Evolutionary conservation across 2,113 vertebrate species (phyloP).

Genomic region (Dermatemys mawii): DNA sequence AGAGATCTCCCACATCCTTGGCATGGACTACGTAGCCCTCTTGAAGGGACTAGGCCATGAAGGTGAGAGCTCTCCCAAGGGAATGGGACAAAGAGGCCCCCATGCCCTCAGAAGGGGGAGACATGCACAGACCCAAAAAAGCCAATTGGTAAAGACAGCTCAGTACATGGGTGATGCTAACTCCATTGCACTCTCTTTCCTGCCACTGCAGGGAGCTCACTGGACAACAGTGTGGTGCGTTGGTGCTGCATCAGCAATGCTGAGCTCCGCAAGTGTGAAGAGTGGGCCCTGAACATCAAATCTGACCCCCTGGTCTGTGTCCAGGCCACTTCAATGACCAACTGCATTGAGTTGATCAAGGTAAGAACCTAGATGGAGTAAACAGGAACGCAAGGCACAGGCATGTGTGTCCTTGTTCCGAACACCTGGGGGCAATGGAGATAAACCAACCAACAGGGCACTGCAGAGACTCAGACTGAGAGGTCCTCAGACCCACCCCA

Average conservation of each 20-base stretch:
- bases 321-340: constrained; percentile 81
- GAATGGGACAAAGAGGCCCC: background rate
- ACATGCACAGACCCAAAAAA: background rate
- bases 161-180: background rate
- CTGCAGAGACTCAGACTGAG: background rate
- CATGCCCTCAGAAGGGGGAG: background rate
- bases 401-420: background rate
- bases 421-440: background rate
- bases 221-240: constrained; percentile 89
- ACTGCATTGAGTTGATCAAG: constrained; percentile 92
- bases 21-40: constrained; percentile 88
- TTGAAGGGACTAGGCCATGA: constrained; percentile 91
- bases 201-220: constrained; percentile 83
- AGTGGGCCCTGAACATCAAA: constrained; percentile 88
- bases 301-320: constrained; percentile 89
- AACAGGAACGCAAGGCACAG: background rate
- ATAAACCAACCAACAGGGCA: background rate
- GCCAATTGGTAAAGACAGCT: background rate
- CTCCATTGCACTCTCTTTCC: background rate
- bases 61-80: constrained; percentile 76
- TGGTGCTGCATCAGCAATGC: constrained; percentile 92
- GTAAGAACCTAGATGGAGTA: constrained; percentile 52
- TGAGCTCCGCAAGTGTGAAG: constrained; percentile 89
- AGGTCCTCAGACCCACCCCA: background rate
- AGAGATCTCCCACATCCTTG: constrained; percentile 87